Evolutionary conservation across 2,888 invertebrate genomes (phyloP).

Genomic region (Tinea trinotella): DNA sequence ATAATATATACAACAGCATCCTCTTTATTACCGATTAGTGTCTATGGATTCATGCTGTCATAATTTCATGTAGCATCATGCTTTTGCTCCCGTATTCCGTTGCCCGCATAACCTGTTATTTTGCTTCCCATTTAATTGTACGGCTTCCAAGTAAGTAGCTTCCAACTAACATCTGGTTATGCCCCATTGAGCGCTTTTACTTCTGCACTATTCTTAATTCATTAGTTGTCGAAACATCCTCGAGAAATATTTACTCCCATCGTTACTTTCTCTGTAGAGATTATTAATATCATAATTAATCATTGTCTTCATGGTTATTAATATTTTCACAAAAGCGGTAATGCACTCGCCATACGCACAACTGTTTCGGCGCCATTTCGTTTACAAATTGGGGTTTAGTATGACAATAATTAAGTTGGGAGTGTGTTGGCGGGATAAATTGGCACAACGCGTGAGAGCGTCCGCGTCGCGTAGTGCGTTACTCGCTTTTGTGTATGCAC

Average conservation of each 20-base stretch:
- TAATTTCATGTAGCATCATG: conserved; percentile 62
- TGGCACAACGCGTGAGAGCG: conserved; percentile 47
- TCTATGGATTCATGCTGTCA: conserved; percentile 28
- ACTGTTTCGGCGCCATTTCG: conserved; percentile 30
- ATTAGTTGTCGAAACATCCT: conserved; percentile 37
- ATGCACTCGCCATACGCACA: conserved; percentile 69
- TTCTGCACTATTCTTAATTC: conserved; percentile 52
- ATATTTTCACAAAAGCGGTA: conserved; percentile 71
- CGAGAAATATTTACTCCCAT: conserved; percentile 32
- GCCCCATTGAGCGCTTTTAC: conserved; percentile 51
- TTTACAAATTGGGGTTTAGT: conserved; percentile 40
- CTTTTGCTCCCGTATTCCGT: conserved; percentile 64
- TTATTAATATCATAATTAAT: conserved; percentile 44
- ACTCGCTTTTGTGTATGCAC: conserved; percentile 73
- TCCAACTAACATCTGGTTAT: conserved; percentile 59
- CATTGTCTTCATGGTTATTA: conserved; percentile 66
- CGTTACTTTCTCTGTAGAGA: conserved; percentile 31
- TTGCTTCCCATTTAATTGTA: conserved; percentile 44
- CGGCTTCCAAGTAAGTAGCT: conserved; percentile 65
- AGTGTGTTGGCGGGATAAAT: conserved; percentile 30
- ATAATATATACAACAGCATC: conserved; percentile 54
- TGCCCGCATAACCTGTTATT: conserved; percentile 64
- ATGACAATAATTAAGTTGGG: conserved; percentile 24
- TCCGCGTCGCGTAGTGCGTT: conserved; percentile 68
- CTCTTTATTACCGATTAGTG: conserved; percentile 54